Conservation (phyloP, 2,797 vertebrate genomes). For the Psittacula echo region DNA sequence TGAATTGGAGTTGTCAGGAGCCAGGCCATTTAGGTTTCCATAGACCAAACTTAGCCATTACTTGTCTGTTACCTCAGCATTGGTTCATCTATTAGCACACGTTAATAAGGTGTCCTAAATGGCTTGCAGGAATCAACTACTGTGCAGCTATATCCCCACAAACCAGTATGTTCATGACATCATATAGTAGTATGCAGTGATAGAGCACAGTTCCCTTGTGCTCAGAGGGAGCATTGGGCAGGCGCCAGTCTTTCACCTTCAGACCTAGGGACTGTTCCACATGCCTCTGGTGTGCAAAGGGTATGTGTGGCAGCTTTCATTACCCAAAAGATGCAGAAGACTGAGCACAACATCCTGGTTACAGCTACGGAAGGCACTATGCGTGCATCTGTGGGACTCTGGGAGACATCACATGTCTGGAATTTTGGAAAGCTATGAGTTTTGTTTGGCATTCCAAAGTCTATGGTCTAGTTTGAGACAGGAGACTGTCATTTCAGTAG, state of each 20-base stretch:
- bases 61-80: background rate
- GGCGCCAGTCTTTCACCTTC: background rate
- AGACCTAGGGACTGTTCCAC: background rate
- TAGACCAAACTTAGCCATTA: background rate
- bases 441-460: background rate
- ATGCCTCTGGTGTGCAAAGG: background rate
- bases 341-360: background rate
- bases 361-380: background rate
- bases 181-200: background rate
- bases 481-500: background rate
- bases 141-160: background rate
- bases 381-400: background rate
- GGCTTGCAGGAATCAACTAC: background rate
- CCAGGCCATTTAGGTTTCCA: background rate
- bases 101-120: background rate
- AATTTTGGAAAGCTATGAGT: background rate
- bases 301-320: background rate
- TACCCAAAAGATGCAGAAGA: background rate
- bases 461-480: background rate
- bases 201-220: background rate
- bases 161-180: background rate
- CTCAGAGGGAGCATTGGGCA: rapidly evolving
- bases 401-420: background rate
- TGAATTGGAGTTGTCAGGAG: background rate
- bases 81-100: background rate